Evolutionary conservation across 2,113 vertebrate species (phyloP).

Genomic region (Indicator indicator): DNA sequence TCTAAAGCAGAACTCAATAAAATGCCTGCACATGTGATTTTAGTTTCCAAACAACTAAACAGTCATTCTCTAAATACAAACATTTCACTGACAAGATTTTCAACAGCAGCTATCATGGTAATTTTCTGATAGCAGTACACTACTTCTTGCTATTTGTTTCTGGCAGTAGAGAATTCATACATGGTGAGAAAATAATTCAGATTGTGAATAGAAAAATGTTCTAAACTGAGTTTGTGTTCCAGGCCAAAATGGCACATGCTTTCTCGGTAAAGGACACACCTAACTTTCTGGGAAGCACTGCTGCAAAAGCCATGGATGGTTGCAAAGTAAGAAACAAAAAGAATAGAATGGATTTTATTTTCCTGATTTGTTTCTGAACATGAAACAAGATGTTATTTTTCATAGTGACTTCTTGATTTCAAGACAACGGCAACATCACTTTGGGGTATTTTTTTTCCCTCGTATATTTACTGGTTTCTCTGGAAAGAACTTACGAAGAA

Average conservation of each 20-base stretch:
- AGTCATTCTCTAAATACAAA: background rate
- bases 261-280: background rate
- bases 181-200: background rate
- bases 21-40: background rate
- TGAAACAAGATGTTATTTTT: background rate
- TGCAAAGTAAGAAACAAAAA: background rate
- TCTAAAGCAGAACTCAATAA: background rate
- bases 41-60: background rate
- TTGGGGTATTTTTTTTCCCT: background rate
- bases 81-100: background rate
- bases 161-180: background rate
- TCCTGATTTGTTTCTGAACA: background rate
- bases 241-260: background rate
- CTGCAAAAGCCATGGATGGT: background rate
- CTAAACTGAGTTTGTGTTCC: background rate
- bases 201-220: background rate
- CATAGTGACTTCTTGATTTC: background rate
- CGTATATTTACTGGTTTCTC: background rate
- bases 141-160: background rate
- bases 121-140: background rate
- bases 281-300: background rate
- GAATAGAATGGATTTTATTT: background rate
- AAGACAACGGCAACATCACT: background rate
- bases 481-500: conserved; percentile 18
- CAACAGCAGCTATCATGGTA: background rate